A percentile compares a stretch with the other conserved stretches of the same genome.
Evolutionary conservation across 2,113 vertebrate genomes (phyloP).

Genomic region (Platycercus adscitus): DNA sequence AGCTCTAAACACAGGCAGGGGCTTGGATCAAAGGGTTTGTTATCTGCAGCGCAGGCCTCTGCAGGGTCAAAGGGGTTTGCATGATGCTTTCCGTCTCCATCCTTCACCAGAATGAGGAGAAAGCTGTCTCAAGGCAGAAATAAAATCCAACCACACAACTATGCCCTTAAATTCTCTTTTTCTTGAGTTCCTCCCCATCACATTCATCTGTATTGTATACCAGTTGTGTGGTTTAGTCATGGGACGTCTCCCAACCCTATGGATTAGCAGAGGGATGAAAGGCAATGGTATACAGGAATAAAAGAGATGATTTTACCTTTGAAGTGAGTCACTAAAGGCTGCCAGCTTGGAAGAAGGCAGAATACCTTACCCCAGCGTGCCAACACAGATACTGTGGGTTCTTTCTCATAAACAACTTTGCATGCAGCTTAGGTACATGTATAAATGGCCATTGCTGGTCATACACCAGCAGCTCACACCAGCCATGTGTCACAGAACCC

Average conservation of each 20-base stretch:
- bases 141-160: not conserved
- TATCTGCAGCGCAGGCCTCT: not conserved
- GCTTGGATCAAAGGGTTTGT: not conserved
- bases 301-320: not conserved
- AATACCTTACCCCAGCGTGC: not conserved
- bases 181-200: not conserved
- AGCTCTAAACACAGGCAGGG: not conserved
- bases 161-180: not conserved
- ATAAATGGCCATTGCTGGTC: not conserved
- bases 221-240: not conserved
- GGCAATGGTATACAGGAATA: not conserved
- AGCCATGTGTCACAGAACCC: fast-evolving
- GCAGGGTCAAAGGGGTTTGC: not conserved
- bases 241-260: not conserved
- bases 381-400: not conserved
- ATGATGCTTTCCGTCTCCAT: not conserved
- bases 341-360: not conserved
- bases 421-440: not conserved
- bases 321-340: not conserved
- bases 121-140: not conserved
- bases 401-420: not conserved
- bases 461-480: not conserved
- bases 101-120: not conserved
- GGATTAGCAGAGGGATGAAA: conserved; percentile 19
- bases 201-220: not conserved